Evolutionary conservation across 2,113 vertebrate genomes (phyloP).

Genomic region (Zosterops borbonicus): DNA sequence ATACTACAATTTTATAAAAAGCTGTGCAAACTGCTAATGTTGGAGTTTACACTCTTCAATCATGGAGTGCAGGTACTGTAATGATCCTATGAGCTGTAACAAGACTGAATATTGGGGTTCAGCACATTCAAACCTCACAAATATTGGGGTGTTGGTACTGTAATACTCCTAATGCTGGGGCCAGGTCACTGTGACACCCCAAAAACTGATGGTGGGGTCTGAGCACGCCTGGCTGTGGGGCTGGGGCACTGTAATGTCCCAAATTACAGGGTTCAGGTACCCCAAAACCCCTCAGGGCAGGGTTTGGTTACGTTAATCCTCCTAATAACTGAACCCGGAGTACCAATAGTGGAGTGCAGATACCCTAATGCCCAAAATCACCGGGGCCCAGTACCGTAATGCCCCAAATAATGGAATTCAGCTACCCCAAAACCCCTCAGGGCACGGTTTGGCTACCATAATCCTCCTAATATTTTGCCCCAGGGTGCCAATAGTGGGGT

Average conservation of each 20-base stretch:
- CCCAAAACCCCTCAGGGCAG: background rate
- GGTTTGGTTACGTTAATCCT: background rate
- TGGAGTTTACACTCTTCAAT: background rate
- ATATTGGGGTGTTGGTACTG: accelerated
- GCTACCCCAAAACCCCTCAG: too few relatives aligned
- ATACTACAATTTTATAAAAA: accelerated
- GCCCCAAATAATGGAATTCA: background rate
- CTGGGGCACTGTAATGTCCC: too few relatives aligned
- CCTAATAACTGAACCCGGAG: accelerated
- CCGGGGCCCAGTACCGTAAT: too few relatives aligned
- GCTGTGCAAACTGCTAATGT: accelerated
- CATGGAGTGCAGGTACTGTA: background rate
- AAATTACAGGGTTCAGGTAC: too few relatives aligned
- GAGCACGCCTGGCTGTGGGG: background rate
- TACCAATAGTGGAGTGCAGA: too few relatives aligned
- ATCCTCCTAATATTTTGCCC: too few relatives aligned
- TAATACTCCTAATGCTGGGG: too few relatives aligned
- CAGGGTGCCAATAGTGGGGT: too few relatives aligned
- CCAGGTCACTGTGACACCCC: background rate
- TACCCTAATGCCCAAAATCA: background rate
- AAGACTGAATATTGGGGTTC: background rate
- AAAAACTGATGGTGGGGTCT: background rate
- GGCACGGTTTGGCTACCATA: too few relatives aligned
- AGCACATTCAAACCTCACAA: accelerated
- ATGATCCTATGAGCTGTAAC: accelerated